Evolutionary conservation across 2,888 invertebrate genomes (phyloP).

Genomic region (Esperia sulphurella): DNA sequence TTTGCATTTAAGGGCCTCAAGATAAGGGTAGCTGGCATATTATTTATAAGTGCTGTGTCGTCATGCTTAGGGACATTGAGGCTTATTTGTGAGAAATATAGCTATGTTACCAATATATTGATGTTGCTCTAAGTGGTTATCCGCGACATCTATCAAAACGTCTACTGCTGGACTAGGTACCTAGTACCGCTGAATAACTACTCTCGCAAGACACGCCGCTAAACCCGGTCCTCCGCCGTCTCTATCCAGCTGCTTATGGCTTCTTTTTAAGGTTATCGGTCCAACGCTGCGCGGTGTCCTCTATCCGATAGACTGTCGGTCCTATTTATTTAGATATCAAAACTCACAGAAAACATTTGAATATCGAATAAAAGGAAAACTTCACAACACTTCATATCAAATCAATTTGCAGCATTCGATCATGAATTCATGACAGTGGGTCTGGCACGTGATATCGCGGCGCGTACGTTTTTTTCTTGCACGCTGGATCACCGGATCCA

Average conservation of each 20-base stretch:
- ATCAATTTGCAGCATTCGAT: slow-evolving; percentile 3
- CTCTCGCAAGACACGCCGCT: too few species aligned
- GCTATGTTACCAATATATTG: too few species aligned
- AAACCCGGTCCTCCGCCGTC: too few species aligned
- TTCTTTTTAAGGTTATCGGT: too few species aligned
- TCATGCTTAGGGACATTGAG: background rate
- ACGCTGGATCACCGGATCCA: slow-evolving; percentile 16
- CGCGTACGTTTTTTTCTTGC: slow-evolving; percentile 3
- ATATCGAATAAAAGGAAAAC: background rate
- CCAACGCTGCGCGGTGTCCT: too few species aligned
- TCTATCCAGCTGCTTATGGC: too few species aligned
- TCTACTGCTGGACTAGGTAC: too few species aligned
- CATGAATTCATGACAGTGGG: slow-evolving; percentile 6
- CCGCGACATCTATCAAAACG: too few species aligned
- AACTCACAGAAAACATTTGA: background rate
- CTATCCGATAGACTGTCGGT: too few species aligned
- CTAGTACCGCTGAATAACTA: too few species aligned
- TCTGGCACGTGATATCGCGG: slow-evolving; percentile 2
- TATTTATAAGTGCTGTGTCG: background rate
- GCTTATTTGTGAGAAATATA: background rate
- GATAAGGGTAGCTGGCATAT: background rate
- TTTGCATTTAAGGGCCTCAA: slow-evolving; percentile 4
- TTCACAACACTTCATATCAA: background rate
- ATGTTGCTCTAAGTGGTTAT: too few species aligned
- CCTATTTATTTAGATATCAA: background rate